Evolutionary conservation across 2,888 invertebrate genomes (phyloP), one percentile per base, ranked within the genome.

Genomic region (Cryptocephalus moraei): DNA sequence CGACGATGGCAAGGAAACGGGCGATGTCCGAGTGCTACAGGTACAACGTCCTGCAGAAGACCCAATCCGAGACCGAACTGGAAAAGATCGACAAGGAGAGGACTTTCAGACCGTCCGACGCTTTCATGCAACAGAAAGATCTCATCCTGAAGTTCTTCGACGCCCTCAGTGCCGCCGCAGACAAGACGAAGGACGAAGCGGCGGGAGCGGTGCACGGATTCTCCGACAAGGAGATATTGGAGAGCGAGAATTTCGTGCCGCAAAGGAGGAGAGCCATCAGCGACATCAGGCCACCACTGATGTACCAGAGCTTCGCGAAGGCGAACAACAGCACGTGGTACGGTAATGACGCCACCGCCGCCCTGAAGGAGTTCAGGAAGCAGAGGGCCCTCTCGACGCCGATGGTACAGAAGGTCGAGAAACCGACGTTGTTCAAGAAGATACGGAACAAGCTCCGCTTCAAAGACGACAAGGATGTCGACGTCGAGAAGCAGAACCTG

Each of bases 141-240:
- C 65, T 91, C 1, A 65, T 90, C 46, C 82, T 86, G 0, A 79
- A 84, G 64, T 81, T 91, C 39, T 87, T 88, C 0, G 83, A 84
- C 58, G 86, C 88, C 9, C 68, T 90, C 48, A 86, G 86, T 14
- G 69, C 71, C 45, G 61, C 67, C 1, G 56, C 57, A 8, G 46
- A 59, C 9, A 9, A 32, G 22, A 43, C 49, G 13, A 10, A 12
- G 14, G 40, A 13, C 13, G 46, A 43, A 12, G 65, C 71, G 51
- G 73, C 73, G 11, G 75, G 73, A 56, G 80, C 81, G 1, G 73
- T 84, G 40, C 77, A 86, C 58, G 79, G 84, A 43, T 86, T 88
- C 65, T 78, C 79, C 10, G 87, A 88, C 60, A 79, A 79, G 1
- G 80, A 86, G 55, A 87, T 89, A 46, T 68, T 88, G 49, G 79